These are phyloP conservation scores for Troilus luridus DNA, from an alignment of 2,888 invertebrate genomes.

Conservation along the genomic window DNA sequence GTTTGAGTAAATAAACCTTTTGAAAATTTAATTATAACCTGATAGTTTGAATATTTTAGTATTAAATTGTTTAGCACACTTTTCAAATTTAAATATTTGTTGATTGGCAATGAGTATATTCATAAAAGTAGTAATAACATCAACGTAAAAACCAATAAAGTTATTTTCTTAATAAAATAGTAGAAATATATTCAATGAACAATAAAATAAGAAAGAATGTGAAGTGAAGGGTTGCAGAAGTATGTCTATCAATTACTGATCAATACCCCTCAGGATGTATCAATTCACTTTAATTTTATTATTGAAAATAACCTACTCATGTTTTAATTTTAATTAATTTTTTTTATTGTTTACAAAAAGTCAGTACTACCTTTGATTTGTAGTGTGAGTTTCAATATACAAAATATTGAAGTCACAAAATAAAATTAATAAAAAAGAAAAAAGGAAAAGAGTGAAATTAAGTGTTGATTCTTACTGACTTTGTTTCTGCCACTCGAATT, in stretches of 20 bases:
- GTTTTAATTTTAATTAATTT: slow-evolving; percentile 1
- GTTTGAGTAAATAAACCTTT: no score
- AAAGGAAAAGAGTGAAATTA: slow-evolving; percentile 65
- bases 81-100: neutral
- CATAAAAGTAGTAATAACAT: slow-evolving; percentile 14
- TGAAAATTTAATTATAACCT: neutral
- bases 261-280: neutral
- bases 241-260: neutral
- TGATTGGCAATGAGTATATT: neutral
- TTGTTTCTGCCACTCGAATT: slow-evolving; percentile 87
- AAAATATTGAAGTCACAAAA: slow-evolving; percentile 47
- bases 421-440: slow-evolving; percentile 57
- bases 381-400: slow-evolving; percentile 54
- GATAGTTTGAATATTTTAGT: neutral
- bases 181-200: neutral
- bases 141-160: neutral
- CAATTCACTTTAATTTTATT: neutral
- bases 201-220: neutral
- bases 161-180: neutral
- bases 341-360: slow-evolving; percentile 23
- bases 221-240: neutral
- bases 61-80: neutral
- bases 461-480: slow-evolving; percentile 97
- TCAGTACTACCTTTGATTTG: slow-evolving; percentile 50
- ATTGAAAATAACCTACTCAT: neutral